Base-by-base conservation (phyloP, 2,888 invertebrate species). In the Branchipolynoe longqiensis region DNA sequence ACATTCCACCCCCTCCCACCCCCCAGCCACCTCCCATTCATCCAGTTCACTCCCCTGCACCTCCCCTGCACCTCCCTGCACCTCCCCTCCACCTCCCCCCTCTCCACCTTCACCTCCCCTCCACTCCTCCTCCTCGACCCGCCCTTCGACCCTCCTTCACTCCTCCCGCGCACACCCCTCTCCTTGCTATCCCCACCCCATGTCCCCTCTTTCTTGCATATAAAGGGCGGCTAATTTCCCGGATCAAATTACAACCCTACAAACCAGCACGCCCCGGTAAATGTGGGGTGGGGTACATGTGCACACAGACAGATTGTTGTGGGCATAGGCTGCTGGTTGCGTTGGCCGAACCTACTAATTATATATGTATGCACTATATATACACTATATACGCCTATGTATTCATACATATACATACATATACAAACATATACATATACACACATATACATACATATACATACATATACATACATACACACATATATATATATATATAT, bases 191-290 rank as follows among this genome's bases (percentile, higher is more conserved):
- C 28, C 25, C n/a, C 12, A 14, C 62, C 3, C 25, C 40, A 4
- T 1, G 25, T 28, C 73, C 18, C 18, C 2, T 2, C 78, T 28
- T 48, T 78, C 78, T 12, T 25, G 48, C 78, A 41, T 78, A 69
- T 69, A 48, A 48, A 78, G 14, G 25, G 28, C 28, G 1, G n/a
- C 82, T 82, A 82, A 82, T 82, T 82, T 82, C 58, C n/a, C 82
- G 25, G 56, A 82, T 82, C 56, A 82, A 82, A 82, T 82, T 82
- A 82, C 82, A 82, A 6, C 82, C 48, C 28, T 25, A 25, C 48
- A 48, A 31, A 78, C 48, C n/a, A n/a, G 48, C 25, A 78, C 78
- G 78, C 78, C 78, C n/a, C 31, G 41, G n/a, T 78, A 78, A 78
- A 78, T 48, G 48, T 28, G 48, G 78, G 41, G 78, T 78, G 54